phyloP scores from a whole-genome alignment of 2,888 invertebrate species.

The Seladonia tumulorum region DNA sequence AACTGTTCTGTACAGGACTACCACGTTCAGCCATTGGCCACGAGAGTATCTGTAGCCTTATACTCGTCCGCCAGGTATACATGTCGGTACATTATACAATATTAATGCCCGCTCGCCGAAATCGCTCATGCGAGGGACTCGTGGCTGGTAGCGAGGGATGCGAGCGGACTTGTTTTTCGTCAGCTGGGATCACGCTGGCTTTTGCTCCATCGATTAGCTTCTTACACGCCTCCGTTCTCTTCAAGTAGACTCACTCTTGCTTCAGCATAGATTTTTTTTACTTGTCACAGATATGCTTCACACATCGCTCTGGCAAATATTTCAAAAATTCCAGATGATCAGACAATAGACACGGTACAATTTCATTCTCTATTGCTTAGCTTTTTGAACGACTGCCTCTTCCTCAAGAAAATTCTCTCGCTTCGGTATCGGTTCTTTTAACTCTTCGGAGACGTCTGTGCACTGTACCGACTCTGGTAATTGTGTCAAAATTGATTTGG shows the following conservation, averaged over 20 bases:
- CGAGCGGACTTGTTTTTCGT: slow-evolving; percentile 3
- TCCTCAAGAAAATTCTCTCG: no score
- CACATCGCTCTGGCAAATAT: neutral
- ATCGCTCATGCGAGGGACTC: slow-evolving; percentile 57
- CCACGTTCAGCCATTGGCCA: slow-evolving; percentile 76
- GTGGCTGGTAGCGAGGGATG: slow-evolving; percentile 19
- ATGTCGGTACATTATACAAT: slow-evolving; percentile 72
- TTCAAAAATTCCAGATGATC: neutral
- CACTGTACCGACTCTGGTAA: no score
- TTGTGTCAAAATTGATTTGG: no score
- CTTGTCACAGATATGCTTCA: neutral
- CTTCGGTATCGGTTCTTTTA: no score
- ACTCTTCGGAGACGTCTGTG: no score
- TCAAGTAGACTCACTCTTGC: neutral
- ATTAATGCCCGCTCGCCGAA: slow-evolving; percentile 72
- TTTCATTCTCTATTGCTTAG: no score
- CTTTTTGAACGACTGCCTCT: no score
- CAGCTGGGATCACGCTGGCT: neutral
- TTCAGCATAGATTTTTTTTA: neutral
- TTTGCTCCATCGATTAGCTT: neutral
- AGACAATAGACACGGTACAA: no score
- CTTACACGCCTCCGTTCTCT: neutral
- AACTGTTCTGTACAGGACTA: slow-evolving; percentile 80
- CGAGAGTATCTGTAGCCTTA: slow-evolving; percentile 75
- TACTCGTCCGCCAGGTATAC: slow-evolving; percentile 71